phyloP scores from a whole-genome alignment of 2,797 vertebrate genomes.

The Sardinella longiceps region DNA sequence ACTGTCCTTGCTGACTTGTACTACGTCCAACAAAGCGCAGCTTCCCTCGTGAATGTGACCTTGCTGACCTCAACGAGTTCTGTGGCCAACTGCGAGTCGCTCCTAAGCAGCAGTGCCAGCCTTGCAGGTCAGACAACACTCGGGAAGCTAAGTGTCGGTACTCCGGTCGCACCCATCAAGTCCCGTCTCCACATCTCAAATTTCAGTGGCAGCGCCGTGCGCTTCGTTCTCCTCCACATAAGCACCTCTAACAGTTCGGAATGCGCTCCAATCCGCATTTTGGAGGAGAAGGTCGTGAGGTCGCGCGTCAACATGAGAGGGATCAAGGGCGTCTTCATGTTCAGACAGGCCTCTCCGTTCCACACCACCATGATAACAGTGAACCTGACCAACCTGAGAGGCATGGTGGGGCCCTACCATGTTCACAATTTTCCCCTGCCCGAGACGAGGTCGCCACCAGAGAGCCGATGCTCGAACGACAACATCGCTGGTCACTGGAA shows the following conservation, averaged over 20 bases:
- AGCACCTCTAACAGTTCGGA: slow-evolving; percentile 46
- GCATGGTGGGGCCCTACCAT: slow-evolving; percentile 66
- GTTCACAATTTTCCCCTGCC: slow-evolving; percentile 79
- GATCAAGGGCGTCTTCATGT: slow-evolving; percentile 71
- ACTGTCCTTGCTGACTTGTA: slow-evolving; percentile 70
- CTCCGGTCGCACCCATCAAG: slow-evolving; percentile 60
- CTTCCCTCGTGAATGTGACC: slow-evolving; percentile 45
- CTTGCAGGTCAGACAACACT: slow-evolving; percentile 52
- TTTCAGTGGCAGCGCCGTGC: slow-evolving; percentile 25
- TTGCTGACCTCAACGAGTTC: slow-evolving; percentile 59
- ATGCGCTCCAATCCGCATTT: slow-evolving; percentile 67
- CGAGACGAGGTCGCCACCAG: slow-evolving; percentile 48
- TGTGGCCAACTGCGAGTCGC: slow-evolving; percentile 57
- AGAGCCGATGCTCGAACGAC: slow-evolving; percentile 69
- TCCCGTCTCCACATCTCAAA: slow-evolving; percentile 61
- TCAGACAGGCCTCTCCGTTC: slow-evolving; percentile 77
- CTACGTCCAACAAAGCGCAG: slow-evolving; percentile 56
- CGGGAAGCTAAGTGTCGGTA: slow-evolving; percentile 68
- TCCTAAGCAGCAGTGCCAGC: slow-evolving; percentile 50
- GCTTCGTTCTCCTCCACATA: slow-evolving; percentile 63
- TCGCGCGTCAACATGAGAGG: slow-evolving; percentile 74
- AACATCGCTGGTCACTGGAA: slow-evolving; percentile 79
- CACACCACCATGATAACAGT: slow-evolving; percentile 69
- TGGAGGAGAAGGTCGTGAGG: slow-evolving; percentile 66
- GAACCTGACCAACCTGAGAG: slow-evolving; percentile 67